Evolutionary conservation across 2,113 vertebrate species (phyloP).

Genomic region (Hypomesus transpacificus): DNA sequence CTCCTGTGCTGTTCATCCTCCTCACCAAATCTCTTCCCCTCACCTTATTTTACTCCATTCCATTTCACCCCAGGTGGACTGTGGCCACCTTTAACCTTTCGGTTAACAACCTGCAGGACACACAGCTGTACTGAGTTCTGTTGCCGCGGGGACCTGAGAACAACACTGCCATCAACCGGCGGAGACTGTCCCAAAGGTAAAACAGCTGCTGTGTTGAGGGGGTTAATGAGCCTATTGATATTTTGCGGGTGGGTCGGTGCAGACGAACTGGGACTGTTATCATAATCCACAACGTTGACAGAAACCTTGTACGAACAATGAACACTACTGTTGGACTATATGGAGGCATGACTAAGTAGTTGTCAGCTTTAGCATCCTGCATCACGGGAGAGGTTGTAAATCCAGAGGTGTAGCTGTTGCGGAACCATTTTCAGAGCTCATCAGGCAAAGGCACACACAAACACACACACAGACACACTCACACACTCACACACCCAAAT

Average conservation of each 20-base stretch:
- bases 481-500: not conserved
- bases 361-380: not conserved
- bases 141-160: constrained; percentile 10
- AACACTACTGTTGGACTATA: no score
- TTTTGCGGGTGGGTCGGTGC: no score
- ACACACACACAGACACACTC: not conserved
- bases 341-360: no score
- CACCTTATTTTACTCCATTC: constrained; percentile 17
- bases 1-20: constrained; percentile 25
- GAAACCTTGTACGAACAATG: no score
- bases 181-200: not conserved
- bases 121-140: constrained; percentile 1
- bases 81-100: constrained; percentile 30
- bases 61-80: constrained; percentile 39
- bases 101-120: constrained; percentile 51
- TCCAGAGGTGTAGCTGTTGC: not conserved
- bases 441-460: not conserved
- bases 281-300: no score
- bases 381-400: not conserved
- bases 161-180: constrained; percentile 9
- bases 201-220: no score
- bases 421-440: not conserved
- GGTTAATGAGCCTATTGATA: no score
- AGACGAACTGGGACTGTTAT: no score
- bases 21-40: constrained; percentile 18